Conservation (phyloP, 2,888 invertebrate genomes). For the Dolichomitus sp. region DNA sequence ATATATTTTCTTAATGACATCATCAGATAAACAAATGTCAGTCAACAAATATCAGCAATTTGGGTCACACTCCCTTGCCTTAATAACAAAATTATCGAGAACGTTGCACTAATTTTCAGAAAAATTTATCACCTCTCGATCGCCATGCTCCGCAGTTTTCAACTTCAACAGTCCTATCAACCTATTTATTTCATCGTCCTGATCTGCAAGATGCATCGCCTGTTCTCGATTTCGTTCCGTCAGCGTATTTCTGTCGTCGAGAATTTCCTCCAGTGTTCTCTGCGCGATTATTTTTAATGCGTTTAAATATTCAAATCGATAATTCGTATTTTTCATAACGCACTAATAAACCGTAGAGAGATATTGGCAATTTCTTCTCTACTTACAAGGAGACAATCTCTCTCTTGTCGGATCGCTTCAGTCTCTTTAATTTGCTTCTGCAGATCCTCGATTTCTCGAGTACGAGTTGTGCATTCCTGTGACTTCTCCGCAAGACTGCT, state of each 20-base stretch:
- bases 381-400: conserved; percentile 73
- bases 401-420: conserved; percentile 71
- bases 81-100: too few relatives aligned
- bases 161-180: conserved; percentile 73
- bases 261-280: conserved; percentile 59
- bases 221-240: conserved; percentile 71
- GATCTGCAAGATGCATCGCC: conserved; percentile 66
- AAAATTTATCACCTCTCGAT: conserved; percentile 70
- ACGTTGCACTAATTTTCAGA: background rate
- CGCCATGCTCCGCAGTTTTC: conserved; percentile 65
- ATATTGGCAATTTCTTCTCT: background rate
- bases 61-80: too few relatives aligned
- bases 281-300: conserved; percentile 13
- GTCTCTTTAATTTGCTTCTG: conserved; percentile 65
- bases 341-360: background rate
- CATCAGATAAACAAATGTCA: too few relatives aligned
- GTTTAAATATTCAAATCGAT: background rate
- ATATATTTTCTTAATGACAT: too few relatives aligned
- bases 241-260: conserved; percentile 72
- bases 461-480: conserved; percentile 67
- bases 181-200: conserved; percentile 78
- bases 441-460: conserved; percentile 74
- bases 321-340: background rate
- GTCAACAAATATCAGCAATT: too few relatives aligned
- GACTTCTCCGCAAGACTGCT: conserved; percentile 71